Percentiles rank a stretch among this genome's conserved stretches.
phyloP scores from a whole-genome alignment of 2,113 vertebrate genomes.

The Odontesthes bonariensis region DNA sequence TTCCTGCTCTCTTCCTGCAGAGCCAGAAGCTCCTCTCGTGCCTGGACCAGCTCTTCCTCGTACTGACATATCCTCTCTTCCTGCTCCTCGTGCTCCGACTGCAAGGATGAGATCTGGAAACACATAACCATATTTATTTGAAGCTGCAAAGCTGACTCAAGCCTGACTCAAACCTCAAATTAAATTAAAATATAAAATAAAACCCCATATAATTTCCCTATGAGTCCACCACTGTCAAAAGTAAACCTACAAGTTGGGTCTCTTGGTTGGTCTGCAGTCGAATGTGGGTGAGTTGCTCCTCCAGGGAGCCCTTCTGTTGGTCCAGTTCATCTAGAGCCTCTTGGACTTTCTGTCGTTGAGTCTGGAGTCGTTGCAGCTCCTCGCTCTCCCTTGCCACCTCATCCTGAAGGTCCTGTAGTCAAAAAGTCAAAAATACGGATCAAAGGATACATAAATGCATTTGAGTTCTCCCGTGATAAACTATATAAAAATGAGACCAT shows the following conservation, averaged over 20 bases:
- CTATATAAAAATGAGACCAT: not conserved
- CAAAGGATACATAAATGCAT: not conserved
- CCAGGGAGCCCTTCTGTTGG: constrained; percentile 91
- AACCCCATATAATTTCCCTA: not conserved
- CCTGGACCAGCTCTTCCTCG: constrained; percentile 92
- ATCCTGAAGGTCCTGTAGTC: constrained; percentile 91
- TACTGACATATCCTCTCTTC: constrained; percentile 91
- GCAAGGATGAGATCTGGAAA: constrained; percentile 89
- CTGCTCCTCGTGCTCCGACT: constrained; percentile 91
- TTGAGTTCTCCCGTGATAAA: not conserved
- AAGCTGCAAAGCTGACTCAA: not conserved
- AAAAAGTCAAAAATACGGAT: not conserved
- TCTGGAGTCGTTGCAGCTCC: constrained; percentile 90
- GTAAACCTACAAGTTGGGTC: constrained; percentile 86
- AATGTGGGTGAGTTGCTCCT: constrained; percentile 91
- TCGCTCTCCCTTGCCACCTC: constrained; percentile 91
- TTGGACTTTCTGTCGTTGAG: constrained; percentile 92
- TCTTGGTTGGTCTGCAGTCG: constrained; percentile 92
- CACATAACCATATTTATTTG: not conserved
- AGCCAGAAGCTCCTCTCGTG: constrained; percentile 89
- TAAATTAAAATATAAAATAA: too few relatives aligned
- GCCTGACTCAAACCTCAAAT: not conserved
- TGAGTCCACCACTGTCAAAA: not conserved
- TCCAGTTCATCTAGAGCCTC: constrained; percentile 92
- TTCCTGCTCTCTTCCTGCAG: constrained; percentile 93